Conservation (phyloP, 2,888 invertebrate species). For the Pseudococcus longispinus region DNA sequence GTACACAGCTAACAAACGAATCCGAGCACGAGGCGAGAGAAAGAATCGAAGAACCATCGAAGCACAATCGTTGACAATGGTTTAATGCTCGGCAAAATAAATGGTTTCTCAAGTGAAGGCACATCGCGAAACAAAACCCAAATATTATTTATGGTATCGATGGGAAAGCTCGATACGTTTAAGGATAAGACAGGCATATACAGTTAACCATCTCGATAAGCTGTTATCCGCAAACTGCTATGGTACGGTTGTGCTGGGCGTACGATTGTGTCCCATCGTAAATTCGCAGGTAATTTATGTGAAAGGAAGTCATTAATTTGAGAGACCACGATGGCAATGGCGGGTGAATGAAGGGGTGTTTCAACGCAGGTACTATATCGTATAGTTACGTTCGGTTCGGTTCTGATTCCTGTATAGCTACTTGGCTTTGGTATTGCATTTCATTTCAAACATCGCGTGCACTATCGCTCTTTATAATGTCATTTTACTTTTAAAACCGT, state of each 20-base stretch:
- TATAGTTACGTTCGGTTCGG: too few species aligned
- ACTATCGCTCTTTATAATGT: constrained; percentile 25
- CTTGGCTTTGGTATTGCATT: constrained; percentile 39
- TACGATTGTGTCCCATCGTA: constrained; percentile 56
- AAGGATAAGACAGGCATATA: constrained; percentile 17
- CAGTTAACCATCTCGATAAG: constrained; percentile 49
- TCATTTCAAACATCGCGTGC: constrained; percentile 36
- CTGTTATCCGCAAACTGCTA: constrained; percentile 47
- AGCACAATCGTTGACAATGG: constrained; percentile 38
- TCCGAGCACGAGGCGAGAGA: neutral
- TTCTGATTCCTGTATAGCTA: constrained; percentile 19
- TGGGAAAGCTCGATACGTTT: constrained; percentile 44
- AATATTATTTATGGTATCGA: constrained; percentile 53
- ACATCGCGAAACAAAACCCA: constrained; percentile 40
- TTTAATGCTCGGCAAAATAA: constrained; percentile 41
- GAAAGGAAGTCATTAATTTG: constrained; percentile 55
- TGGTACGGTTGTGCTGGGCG: constrained; percentile 20
- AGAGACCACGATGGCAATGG: constrained; percentile 20
- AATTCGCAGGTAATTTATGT: constrained; percentile 56
- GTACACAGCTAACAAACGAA: neutral
- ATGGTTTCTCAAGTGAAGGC: constrained; percentile 35
- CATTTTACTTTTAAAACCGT: constrained; percentile 22
- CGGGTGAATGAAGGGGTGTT: neutral
- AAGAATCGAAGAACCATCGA: constrained; percentile 18
- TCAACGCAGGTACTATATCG: constrained; percentile 25